Base-by-base conservation (phyloP, 2,113 vertebrate genomes). In the Myanophis thanlyinensis region DNA sequence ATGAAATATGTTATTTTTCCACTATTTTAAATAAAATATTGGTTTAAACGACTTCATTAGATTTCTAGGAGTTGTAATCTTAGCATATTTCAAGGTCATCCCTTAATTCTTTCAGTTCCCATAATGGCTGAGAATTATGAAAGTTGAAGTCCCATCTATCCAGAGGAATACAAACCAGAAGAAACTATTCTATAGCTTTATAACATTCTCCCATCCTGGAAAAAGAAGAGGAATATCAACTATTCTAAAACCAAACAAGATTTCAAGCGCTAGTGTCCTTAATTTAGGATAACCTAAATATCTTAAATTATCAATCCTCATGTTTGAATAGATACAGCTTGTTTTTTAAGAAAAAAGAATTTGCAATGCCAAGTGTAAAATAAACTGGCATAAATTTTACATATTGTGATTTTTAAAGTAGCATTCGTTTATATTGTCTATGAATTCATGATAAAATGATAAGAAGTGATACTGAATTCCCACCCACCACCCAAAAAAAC, bases 361-460 rank as follows among this genome's bases (percentile, higher is more conserved):
- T 93, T 7, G 0, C 30, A 53, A 44, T 40, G 46, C 89, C 85
- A 93, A 8, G 3, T 88, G 2, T 73, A 95, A 95, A 49, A 4
- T n/a, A 51, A n/a, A 52, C 51, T 62, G 11, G 15, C 49, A 53
- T 67, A 54, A 46, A 54, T 95, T 93, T 49, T 91, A 93, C 47
- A 18, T 27, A 0, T 44, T 4, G n/a, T 48, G 10, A 53, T 23
- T 92, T 47, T 44, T 89, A 87, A 90, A 53, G 40, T 85, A 92
- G 1, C 35, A 15, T 27, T 0, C 25, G n/a, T 87, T 40, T 30
- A 3, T 46, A 48, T 49, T 94, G 67, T 87, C 44, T 56, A 80
- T 2, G 0, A 0, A 12, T 48, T 25, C 67, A 30, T 11, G 25
- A 7, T 91, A 86, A 46, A 54, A 89, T 6, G 0, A 88, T 22